Evolutionary conservation across 2,888 invertebrate species (phyloP), one percentile per base, ranked within the genome.

Genomic region (Apamea crenata): DNA sequence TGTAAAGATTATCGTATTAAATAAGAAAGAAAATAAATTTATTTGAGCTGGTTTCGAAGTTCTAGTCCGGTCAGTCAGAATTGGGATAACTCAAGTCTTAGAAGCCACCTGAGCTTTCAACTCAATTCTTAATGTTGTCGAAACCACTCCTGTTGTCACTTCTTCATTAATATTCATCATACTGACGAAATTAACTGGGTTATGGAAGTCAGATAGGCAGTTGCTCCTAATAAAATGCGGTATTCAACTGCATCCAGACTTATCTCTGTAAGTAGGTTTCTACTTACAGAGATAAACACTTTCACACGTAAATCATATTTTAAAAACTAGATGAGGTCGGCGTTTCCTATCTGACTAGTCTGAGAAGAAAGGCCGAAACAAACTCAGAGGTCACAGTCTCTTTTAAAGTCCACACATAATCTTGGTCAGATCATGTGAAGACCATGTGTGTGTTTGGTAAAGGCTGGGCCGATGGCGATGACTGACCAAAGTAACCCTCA

Each of bases 131-230:
- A 44, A 12, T 44, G 32, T 40, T 50, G 7, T 25, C 14, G 0
- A 8, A 40, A 53, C 44, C 44, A 44, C 7, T 50, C 18, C 1
- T 8, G 14, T 50, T 29, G 40, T 40, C 36, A 40, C 10, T 78
- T 5, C 25, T 29, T 44, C 18, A 66, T 76, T 76, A 77, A 50
- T 77, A 77, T 50, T 32, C 25, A 50, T 63, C 40, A 40, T 50
- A 77, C 36, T 47, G 32, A 74, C 1, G 18, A 47, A 75, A 75
- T 25, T n/a, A 8, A 56, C 8, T 44, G 29, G 32, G 12, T 8
- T 44, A 18, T 75, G 32, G 8, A 75, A 25, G 6, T 21, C 4
- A 75, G 8, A n/a, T 6, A 56, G 1, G 7, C 53, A 44, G 16
- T 18, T 6, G 3, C 3, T n/a, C 14, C 8, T 5, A 10, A 2